Percentiles rank a stretch among this genome's conserved stretches.
phyloP scores from a whole-genome alignment of 2,113 vertebrate species.

The Eurypyga helias region DNA sequence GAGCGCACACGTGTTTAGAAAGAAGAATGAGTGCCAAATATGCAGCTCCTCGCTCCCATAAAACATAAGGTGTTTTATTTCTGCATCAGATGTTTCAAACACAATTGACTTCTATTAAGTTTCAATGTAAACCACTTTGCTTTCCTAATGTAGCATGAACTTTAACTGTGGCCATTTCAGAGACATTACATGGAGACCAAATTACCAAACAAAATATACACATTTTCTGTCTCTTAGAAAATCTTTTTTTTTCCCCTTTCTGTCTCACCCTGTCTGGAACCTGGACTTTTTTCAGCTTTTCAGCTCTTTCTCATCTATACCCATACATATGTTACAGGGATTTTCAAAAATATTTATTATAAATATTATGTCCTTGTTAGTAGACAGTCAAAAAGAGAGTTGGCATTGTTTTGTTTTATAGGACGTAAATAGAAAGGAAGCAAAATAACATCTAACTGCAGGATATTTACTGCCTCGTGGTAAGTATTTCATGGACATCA shows the following conservation, averaged over 20 bases:
- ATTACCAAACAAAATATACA: slow-evolving; percentile 36
- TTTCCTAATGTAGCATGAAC: slow-evolving; percentile 77
- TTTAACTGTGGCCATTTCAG: slow-evolving; percentile 69
- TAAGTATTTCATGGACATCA: neutral
- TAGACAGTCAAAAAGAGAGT: neutral
- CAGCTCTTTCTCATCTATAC: neutral
- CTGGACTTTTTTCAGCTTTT: neutral
- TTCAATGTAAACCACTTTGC: slow-evolving; percentile 79
- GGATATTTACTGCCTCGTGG: neutral
- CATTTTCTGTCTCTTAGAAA: neutral
- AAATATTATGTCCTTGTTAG: slow-evolving; percentile 21
- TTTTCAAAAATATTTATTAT: neutral
- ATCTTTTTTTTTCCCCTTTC: neutral
- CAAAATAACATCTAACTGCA: neutral
- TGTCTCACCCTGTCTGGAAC: neutral
- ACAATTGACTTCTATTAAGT: slow-evolving; percentile 81
- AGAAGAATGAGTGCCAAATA: slow-evolving; percentile 65
- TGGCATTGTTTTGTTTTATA: slow-evolving; percentile 18
- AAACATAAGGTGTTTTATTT: slow-evolving; percentile 72
- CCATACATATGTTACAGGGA: neutral
- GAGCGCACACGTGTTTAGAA: slow-evolving; percentile 52
- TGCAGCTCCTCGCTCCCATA: slow-evolving; percentile 60
- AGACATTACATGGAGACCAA: slow-evolving; percentile 39
- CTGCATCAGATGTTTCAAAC: slow-evolving; percentile 77
- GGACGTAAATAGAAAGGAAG: neutral